Base-by-base conservation (phyloP, 2,113 vertebrate genomes). In the Centrocercus urophasianus region DNA sequence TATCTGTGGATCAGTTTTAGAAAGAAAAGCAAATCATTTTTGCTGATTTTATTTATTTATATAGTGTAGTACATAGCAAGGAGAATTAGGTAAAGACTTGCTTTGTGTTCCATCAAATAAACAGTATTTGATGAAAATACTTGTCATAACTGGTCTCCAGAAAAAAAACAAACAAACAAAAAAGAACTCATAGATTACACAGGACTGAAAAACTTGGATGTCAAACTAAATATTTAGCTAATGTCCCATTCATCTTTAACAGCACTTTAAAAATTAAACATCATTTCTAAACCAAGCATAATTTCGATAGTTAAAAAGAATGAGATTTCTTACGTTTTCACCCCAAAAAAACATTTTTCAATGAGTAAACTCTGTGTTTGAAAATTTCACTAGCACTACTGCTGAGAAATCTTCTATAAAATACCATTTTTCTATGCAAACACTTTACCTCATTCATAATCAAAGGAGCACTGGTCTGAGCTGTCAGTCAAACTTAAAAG, bases 401-500 rank as follows among this genome's bases (percentile, higher is more conserved):
- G 3, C 69, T 85, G 63, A 91, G 82, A 67, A 40, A 69, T 64
- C 20, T 61, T 81, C 75, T 67, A 20, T 57, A 60, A 86, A 95
- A 54, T 11, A 66, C 34, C 30, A 64, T 88, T 80, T 83, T 86
- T 75, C 57, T 75, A 59, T 88, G 73, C 47, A 91, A 89, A 81
- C 76, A 87, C 48, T 93, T 87, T 34, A 47, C 48, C 48, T 95
- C 73, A 57, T 93, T 91, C 61, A 69, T 75, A 88, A 95, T 86
- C 47, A 90, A 90, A 93, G 38, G 57, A 93, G 73, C 24, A 28
- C 24, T 52, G 47, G n/a, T n/a, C 64, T 63, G 54, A 93, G 65
- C 83, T 72, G 85, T 45, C 87, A 88, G 54, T 90, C 85, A 93
- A 73, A 92, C 47, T 79, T 80, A 60, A 95, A 90, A 94, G 72